Percentiles rank a stretch among this genome's conserved stretches.
Evolutionary conservation across 1,140 invertebrate species (phyloP).

Genomic region (Zaprionus inermis): DNA sequence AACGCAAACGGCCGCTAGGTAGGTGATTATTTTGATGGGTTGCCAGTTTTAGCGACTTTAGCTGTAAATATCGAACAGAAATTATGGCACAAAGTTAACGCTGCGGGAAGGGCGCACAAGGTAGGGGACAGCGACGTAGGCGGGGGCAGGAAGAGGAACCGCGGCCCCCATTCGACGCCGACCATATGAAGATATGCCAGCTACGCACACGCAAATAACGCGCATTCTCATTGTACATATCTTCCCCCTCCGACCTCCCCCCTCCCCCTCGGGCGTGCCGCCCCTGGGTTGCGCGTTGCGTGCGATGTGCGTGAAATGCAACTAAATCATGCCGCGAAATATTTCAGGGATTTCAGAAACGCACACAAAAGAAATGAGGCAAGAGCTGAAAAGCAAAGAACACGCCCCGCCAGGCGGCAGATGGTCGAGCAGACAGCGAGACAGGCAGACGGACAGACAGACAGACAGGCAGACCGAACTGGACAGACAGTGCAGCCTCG

Average conservation of each 20-base stretch:
- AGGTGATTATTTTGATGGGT: conserved; percentile 69
- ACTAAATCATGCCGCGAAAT: conserved; percentile 80
- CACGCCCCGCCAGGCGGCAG: conserved; percentile 68
- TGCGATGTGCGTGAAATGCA: conserved; percentile 79
- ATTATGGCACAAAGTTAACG: conserved; percentile 59
- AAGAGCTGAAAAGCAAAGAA: conserved; percentile 46
- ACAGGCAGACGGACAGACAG: too few species aligned
- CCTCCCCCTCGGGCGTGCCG: not conserved
- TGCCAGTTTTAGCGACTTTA: conserved; percentile 55
- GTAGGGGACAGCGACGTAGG: not conserved
- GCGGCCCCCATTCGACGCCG: not conserved
- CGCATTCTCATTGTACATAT: conserved; percentile 47
- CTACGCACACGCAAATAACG: conserved; percentile 56
- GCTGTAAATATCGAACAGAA: conserved; percentile 68
- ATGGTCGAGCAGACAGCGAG: conserved; percentile 46
- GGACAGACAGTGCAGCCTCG: conserved; percentile 7
- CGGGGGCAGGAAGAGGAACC: not conserved
- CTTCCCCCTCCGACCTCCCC: not conserved
- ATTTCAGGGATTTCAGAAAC: conserved; percentile 73
- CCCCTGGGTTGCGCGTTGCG: conserved; percentile 49
- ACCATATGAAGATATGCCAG: conserved; percentile 54
- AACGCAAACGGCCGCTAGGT: conserved; percentile 12
- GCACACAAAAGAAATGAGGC: conserved; percentile 42
- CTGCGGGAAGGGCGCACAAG: conserved; percentile 42
- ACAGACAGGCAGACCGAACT: not conserved